phyloP scores from a whole-genome alignment of 2,888 invertebrate genomes.

The Netelia melanura region DNA sequence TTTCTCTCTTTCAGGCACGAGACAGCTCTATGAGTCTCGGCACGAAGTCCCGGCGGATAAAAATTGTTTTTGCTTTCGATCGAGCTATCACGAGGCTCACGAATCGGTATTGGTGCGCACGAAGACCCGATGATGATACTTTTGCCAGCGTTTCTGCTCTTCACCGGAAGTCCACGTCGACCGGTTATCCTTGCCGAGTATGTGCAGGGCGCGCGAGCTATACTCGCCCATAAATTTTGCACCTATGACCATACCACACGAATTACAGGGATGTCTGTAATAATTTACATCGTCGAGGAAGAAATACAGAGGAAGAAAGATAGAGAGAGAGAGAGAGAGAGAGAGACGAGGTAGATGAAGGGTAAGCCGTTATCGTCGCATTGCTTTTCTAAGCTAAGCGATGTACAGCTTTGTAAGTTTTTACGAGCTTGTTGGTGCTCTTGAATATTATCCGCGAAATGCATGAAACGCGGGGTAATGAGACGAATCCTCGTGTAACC shows the following conservation, averaged over 20 bases:
- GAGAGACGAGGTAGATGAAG: too few species aligned
- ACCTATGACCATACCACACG: constrained; percentile 28
- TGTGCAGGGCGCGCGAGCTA: constrained; percentile 1
- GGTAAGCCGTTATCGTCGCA: neutral
- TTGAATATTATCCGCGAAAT: neutral
- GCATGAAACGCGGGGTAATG: neutral
- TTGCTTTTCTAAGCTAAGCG: constrained; percentile 8
- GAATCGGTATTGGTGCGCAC: neutral
- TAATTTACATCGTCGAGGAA: constrained; percentile 28
- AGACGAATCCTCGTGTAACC: neutral
- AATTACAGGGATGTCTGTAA: constrained; percentile 47
- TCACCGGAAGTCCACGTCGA: constrained; percentile 56
- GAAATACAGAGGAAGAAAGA: neutral
- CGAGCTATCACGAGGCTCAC: neutral
- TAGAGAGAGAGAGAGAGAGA: too few species aligned
- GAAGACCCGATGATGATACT: neutral
- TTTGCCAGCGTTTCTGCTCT: neutral
- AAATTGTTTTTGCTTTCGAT: constrained; percentile 38
- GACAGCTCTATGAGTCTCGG: constrained; percentile 15
- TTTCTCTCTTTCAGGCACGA: neutral
- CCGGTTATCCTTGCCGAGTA: constrained; percentile 63
- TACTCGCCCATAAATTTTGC: constrained; percentile 39
- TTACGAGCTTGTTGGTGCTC: neutral
- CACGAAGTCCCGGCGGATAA: constrained; percentile 33
- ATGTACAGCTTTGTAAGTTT: neutral